Percentiles rank a stretch among this genome's conserved stretches.
Conservation (phyloP, 2,888 invertebrate genomes). For the Erebia ligea region DNA sequence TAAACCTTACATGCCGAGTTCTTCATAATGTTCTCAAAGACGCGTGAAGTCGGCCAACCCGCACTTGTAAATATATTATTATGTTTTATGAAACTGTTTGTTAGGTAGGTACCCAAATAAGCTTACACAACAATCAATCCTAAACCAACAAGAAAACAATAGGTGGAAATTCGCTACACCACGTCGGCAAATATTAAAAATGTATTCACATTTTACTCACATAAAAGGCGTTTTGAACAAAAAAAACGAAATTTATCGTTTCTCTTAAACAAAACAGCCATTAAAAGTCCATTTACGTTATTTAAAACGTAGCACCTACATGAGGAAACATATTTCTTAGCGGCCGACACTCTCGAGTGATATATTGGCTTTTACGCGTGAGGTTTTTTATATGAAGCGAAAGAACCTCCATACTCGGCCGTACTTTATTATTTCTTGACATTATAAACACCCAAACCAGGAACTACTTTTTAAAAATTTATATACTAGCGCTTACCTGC, state of each 20-base stretch:
- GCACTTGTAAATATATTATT: too few relatives aligned
- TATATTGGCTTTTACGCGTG: slow-evolving; percentile 25
- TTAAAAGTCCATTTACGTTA: slow-evolving; percentile 28
- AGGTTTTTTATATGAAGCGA: slow-evolving; percentile 13
- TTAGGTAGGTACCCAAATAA: not conserved
- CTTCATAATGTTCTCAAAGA: too few relatives aligned
- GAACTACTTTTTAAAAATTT: not conserved
- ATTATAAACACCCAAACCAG: not conserved
- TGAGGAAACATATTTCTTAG: slow-evolving; percentile 27
- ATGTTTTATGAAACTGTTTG: not conserved
- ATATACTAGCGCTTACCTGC: too few relatives aligned
- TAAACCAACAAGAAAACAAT: not conserved
- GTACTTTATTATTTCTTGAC: slow-evolving; percentile 17
- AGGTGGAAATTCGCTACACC: not conserved
- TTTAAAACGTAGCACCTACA: slow-evolving; percentile 20
- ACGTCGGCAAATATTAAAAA: not conserved
- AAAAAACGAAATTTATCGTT: slow-evolving; percentile 22
- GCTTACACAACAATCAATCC: not conserved
- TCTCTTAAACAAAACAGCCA: slow-evolving; percentile 35
- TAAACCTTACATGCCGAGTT: too few relatives aligned
- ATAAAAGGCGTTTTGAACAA: slow-evolving; percentile 9
- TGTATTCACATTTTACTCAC: not conserved
- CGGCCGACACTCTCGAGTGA: slow-evolving; percentile 24
- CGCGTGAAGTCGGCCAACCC: too few relatives aligned
- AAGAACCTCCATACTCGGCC: slow-evolving; percentile 4